These are phyloP conservation scores for Lepidurus couesii DNA, from an alignment of 1,140 invertebrate species.

Conservation along the genomic window DNA sequence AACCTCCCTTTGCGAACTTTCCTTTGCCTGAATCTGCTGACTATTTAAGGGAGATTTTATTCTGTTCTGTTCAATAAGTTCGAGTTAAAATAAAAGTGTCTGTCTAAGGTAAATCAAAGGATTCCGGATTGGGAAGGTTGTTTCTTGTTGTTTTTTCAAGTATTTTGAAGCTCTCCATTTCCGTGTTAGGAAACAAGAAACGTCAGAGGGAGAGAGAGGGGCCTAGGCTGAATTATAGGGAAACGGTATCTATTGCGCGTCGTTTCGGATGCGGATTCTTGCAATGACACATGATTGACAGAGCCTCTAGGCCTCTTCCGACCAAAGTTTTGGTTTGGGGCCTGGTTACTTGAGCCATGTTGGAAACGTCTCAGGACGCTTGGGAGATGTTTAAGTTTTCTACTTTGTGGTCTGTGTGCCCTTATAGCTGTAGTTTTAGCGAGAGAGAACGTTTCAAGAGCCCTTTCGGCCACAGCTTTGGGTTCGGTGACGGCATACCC, in stretches of 20 bases:
- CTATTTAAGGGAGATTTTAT: too few relatives aligned
- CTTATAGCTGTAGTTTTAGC: background rate
- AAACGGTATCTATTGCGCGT: background rate
- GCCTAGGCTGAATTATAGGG: background rate
- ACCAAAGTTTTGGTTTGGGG: background rate
- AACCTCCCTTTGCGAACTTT: too few relatives aligned
- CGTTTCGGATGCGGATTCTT: background rate
- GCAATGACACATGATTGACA: slow-evolving; percentile 19
- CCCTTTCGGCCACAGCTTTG: background rate
- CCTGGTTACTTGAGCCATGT: background rate
- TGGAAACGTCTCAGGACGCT: background rate
- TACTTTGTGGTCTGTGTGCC: background rate
- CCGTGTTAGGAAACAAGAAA: background rate
- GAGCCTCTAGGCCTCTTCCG: background rate
- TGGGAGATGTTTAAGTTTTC: background rate
- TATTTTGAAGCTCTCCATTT: background rate
- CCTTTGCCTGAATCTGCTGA: too few relatives aligned
- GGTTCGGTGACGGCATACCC: slow-evolving; percentile 12
- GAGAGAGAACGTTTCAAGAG: background rate
- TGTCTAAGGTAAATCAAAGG: too few relatives aligned
- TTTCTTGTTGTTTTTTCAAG: too few relatives aligned
- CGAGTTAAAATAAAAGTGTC: too few relatives aligned
- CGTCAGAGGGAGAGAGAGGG: background rate
- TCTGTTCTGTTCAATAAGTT: too few relatives aligned
- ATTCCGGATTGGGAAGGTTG: too few relatives aligned